Evolutionary conservation across 2,888 invertebrate genomes (phyloP), one percentile per base, ranked within the genome.

Genomic region (Melanostoma mellinum): DNA sequence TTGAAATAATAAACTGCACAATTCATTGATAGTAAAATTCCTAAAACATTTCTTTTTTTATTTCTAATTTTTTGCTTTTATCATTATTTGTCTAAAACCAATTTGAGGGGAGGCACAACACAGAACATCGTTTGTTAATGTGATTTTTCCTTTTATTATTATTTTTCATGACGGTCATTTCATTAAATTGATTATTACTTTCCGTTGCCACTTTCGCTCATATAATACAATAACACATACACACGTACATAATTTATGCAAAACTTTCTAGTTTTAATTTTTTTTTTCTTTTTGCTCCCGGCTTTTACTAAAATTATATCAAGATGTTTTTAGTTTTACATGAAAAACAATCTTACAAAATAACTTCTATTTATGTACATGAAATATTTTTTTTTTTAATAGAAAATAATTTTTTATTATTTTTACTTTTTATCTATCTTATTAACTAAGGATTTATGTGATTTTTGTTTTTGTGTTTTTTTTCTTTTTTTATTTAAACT

Each of bases 251-350:
- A 65, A 46, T 53, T 65, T 8, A 42, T 75, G 20, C 33, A 60
- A 46, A 6, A 33, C 30, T 69, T 68, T 67, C 35, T 8, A 35
- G 44, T 48, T 9, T 6, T n/a, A 3, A 55, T 10, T 35, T 68
- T 68, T 44, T 10, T 69, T 42, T 73, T 55, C 68, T 30, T 75
- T 56, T 77, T 82, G 81, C 81, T 82, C 81, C 81, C 81, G 81
- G 81, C 77, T 72, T 76, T 80, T 82, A 60, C 42, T 36, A 56
- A 60, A 44, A 76, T 55, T 61, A 46, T 79, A 69, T 46, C 76
- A 76, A 82, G 73, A 77, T 53, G 35, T 61, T 60, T 6, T 48
- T 56, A 61, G 55, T 69, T 65, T 76, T 68, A 73, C 72, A 73
- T 61, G 61, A 53, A 81, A 76, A 75, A 77, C 61, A 72, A 58